Percentiles rank a stretch among this genome's conserved stretches.
phyloP scores from a whole-genome alignment of 2,888 invertebrate genomes.

The Dione juno region DNA sequence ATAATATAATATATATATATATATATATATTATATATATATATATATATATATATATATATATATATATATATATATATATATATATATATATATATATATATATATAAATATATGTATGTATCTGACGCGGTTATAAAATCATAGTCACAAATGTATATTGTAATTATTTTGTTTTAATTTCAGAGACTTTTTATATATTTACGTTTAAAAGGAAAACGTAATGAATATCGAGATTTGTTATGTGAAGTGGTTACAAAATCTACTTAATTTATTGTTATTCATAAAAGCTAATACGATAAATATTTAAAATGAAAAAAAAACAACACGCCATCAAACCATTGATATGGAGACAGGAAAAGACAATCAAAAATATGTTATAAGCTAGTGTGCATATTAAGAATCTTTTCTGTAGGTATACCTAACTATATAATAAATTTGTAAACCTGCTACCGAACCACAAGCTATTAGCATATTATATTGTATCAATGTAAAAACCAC shows the following conservation, averaged over 20 bases:
- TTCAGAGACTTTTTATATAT: too few relatives aligned
- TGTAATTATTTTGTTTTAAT: neutral
- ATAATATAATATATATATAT: too few relatives aligned
- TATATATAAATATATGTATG: too few relatives aligned
- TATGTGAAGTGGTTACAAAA: neutral
- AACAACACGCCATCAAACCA: neutral
- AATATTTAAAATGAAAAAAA: neutral
- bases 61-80: too few relatives aligned
- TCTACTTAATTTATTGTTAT: neutral
- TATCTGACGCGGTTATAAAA: neutral
- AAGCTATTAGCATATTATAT: slow-evolving; percentile 11
- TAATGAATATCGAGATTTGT: too few relatives aligned
- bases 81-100: too few relatives aligned
- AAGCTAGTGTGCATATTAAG: neutral
- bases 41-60: too few relatives aligned
- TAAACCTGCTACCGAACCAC: neutral
- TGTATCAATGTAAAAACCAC: neutral
- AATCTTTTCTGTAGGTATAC: neutral
- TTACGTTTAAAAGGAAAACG: too few relatives aligned
- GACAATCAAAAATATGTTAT: neutral
- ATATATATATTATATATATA: too few relatives aligned
- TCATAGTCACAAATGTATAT: neutral
- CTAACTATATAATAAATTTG: neutral
- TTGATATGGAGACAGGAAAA: neutral
- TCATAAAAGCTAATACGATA: neutral